A percentile compares a stretch with the other conserved stretches of the same genome.
phyloP scores from a whole-genome alignment of 2,797 vertebrate genomes.

The Tapera naevia region DNA sequence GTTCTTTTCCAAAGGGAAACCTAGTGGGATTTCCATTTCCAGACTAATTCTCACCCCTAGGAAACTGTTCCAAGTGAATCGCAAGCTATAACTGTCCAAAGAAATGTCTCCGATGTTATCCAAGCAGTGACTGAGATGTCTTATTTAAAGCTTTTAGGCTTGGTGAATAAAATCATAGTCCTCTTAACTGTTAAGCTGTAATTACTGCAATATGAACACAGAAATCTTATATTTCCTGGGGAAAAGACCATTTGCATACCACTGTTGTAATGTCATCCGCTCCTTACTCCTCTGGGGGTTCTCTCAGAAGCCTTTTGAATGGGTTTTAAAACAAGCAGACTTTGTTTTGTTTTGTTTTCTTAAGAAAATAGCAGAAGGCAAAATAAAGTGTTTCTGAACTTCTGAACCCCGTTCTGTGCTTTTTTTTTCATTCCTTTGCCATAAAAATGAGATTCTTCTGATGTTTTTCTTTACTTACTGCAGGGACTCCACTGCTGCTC shows the following conservation, averaged over 20 bases:
- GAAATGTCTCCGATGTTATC: conserved; percentile 51
- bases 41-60: conserved; percentile 20
- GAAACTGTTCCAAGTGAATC: conserved; percentile 50
- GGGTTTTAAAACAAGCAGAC: conserved; percentile 59
- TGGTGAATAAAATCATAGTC: conserved; percentile 37
- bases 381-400: conserved; percentile 63
- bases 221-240: conserved; percentile 50
- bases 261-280: conserved; percentile 48
- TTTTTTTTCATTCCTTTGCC: conserved; percentile 10
- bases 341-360: conserved; percentile 64
- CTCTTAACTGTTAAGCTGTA: conserved; percentile 59
- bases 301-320: conserved; percentile 58
- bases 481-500: background rate
- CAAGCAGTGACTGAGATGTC: conserved; percentile 42
- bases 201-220: conserved; percentile 46
- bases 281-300: conserved; percentile 42
- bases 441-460: background rate
- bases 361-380: conserved; percentile 64
- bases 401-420: conserved; percentile 58
- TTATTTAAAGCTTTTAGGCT: conserved; percentile 49
- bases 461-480: background rate
- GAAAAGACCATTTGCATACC: conserved; percentile 57
- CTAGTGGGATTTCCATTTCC: conserved; percentile 28
- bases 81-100: conserved; percentile 26
- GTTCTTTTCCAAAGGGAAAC: conserved; percentile 32